Base-by-base conservation (phyloP, 2,113 vertebrate genomes). In the Nycticorax nycticorax region DNA sequence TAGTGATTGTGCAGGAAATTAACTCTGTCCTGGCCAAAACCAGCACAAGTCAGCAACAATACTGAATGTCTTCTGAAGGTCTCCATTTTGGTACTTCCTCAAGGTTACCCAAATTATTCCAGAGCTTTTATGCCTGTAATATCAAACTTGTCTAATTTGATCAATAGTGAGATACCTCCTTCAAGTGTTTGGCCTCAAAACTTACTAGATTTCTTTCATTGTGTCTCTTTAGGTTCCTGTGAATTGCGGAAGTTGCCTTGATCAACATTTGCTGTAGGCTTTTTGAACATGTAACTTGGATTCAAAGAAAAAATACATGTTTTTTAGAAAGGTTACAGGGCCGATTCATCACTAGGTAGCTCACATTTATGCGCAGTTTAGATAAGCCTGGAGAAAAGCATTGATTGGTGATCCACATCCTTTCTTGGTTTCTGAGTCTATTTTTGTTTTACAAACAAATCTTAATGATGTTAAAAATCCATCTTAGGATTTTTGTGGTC, bases 381-480 rank as follows among this genome's bases (percentile, higher is more conserved):
- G 48, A 63, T 59, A n/a, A 78, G 62, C 35, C 66, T 88, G 48
- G 91, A 96, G 64, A 69, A 86, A 69, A 68, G 45, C 74, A 85
- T 30, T 60, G 87, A 55, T 41, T 68, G 60, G 53, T 92, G 91
- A 78, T 50, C 80, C 77, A 83, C 81, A 76, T 88, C 33, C 89
- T 55, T 26, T 94, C 18, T 47, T 96, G 78, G 82, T 67, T 94
- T 81, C 60, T n/a, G 41, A 45, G 39, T 92, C 60, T 90, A 19
- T 23, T 94, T 93, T 74, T 92, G 76, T 73, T 96, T 96, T 94
- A 76, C 47, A 71, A 37, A 62, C 10, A 18, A 37, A 35, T 84
- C 52, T 52, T 76, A 83, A 76, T 80, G 63, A 57, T 57, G 72
- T 59, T 95, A 85, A 91, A 96, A 95, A 93, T 93, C 32, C 35